These are phyloP conservation scores for Poliocrania exsul DNA, from an alignment of 2,797 vertebrate species.

Conservation along the genomic window DNA sequence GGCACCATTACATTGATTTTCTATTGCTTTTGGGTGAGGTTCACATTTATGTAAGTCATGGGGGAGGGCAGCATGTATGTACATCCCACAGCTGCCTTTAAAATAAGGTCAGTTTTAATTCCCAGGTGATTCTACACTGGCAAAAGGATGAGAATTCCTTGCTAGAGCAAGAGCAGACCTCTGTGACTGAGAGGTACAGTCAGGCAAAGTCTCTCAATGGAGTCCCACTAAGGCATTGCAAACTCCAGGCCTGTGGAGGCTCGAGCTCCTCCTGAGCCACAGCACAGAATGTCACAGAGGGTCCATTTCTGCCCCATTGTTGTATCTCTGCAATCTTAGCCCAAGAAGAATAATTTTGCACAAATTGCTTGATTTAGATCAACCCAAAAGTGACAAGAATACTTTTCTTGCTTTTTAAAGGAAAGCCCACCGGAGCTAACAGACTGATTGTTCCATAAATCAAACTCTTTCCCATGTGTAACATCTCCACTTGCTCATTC, in stretches of 20 bases:
- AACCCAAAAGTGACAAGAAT: background rate
- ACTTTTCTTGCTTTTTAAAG: background rate
- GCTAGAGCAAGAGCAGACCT: background rate
- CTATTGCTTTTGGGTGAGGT: background rate
- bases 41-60: background rate
- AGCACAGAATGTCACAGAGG: background rate
- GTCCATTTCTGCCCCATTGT: background rate
- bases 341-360: background rate
- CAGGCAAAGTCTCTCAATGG: background rate
- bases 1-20: background rate
- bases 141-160: background rate
- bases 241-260: background rate
- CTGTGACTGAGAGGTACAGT: background rate
- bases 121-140: background rate
- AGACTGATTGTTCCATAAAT: constrained; percentile 11
- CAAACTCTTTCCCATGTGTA: constrained; percentile 2
- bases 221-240: background rate
- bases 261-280: background rate
- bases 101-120: background rate
- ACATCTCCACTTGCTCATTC: background rate
- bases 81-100: background rate
- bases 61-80: rapidly evolving
- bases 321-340: background rate
- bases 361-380: background rate
- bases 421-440: background rate